phyloP scores from a whole-genome alignment of 2,797 vertebrate species.

The Acrocephalus scirpaceus region DNA sequence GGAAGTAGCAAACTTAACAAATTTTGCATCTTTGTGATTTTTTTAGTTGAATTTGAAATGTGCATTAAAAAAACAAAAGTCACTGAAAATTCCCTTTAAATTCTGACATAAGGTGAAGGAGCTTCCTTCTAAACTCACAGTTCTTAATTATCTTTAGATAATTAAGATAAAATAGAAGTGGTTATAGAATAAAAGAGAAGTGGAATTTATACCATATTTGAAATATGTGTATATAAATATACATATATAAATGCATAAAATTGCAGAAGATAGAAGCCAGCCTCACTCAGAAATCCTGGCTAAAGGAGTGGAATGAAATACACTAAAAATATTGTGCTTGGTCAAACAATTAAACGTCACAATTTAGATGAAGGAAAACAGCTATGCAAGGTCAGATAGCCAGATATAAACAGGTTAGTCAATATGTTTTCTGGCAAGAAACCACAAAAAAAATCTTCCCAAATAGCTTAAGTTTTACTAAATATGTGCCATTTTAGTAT shows the following conservation, averaged over 20 bases:
- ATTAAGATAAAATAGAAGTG: not conserved
- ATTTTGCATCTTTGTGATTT: not conserved
- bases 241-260: not conserved
- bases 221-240: not conserved
- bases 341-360: not conserved
- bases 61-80: not conserved
- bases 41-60: not conserved
- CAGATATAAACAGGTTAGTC: not conserved
- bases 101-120: not conserved
- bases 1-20: not conserved
- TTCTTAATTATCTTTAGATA: not conserved
- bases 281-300: not conserved
- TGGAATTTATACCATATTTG: not conserved
- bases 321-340: not conserved
- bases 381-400: not conserved
- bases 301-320: not conserved
- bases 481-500: not conserved
- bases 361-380: not conserved
- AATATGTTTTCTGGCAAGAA: not conserved
- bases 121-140: not conserved
- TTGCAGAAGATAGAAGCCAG: not conserved
- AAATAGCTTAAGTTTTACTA: not conserved
- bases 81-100: not conserved
- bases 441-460: accelerated
- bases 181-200: not conserved